A percentile compares a stretch with the other conserved stretches of the same genome.
phyloP scores from a whole-genome alignment of 2,797 vertebrate genomes.

The Acestrorhynchus altus region DNA sequence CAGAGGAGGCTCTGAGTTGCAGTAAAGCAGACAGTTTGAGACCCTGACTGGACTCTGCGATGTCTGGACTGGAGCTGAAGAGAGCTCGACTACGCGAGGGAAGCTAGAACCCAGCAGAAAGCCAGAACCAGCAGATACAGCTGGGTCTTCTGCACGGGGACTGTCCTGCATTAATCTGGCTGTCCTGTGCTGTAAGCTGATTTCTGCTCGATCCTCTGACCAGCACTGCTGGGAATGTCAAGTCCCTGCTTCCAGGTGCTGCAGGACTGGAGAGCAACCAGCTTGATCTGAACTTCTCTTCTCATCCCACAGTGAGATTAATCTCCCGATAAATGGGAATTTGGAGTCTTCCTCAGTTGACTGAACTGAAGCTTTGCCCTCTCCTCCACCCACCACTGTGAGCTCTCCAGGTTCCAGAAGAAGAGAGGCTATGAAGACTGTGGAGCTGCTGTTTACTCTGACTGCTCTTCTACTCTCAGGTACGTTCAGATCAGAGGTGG shows the following conservation, averaged over 20 bases:
- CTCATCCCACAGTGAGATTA: neutral
- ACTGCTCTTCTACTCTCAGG: slow-evolving; percentile 31
- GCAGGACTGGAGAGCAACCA: too few relatives aligned
- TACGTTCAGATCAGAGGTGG: slow-evolving; percentile 32
- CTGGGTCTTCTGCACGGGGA: neutral
- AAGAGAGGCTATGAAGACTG: slow-evolving; percentile 32
- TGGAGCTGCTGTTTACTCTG: slow-evolving; percentile 34
- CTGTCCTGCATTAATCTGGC: slow-evolving; percentile 45
- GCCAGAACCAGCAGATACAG: neutral
- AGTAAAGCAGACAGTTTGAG: neutral
- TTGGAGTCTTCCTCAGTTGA: slow-evolving; percentile 29
- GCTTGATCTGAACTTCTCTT: neutral
- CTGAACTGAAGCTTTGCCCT: slow-evolving; percentile 4
- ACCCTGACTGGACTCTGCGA: neutral
- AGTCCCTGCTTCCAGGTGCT: neutral
- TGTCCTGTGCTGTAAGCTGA: slow-evolving; percentile 42
- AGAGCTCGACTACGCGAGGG: neutral
- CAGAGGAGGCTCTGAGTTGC: too few relatives aligned
- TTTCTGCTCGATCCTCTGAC: slow-evolving; percentile 47
- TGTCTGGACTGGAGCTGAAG: neutral
- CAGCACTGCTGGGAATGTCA: slow-evolving; percentile 10
- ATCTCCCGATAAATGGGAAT: slow-evolving; percentile 47
- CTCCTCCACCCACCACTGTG: neutral
- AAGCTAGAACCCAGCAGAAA: neutral
- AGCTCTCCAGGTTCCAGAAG: neutral